Percentiles rank a stretch among this genome's conserved stretches.
These are phyloP conservation scores for Antheraea yamamai DNA, from an alignment of 2,888 invertebrate genomes.

Conservation along the genomic window DNA sequence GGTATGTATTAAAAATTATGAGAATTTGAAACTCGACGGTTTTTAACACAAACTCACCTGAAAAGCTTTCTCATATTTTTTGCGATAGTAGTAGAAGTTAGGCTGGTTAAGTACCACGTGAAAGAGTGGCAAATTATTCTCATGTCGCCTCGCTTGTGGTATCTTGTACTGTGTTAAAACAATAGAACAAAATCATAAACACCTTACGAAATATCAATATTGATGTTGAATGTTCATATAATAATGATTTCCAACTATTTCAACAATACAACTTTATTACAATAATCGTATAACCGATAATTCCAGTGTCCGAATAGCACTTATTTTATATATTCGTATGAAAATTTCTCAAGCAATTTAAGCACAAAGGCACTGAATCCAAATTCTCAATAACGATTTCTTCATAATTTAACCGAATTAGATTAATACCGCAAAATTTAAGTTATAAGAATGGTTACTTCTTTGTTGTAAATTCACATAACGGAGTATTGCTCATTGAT, in stretches of 20 bases:
- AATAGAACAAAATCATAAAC: slow-evolving; percentile 3
- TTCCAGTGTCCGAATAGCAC: not conserved
- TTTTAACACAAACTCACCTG: slow-evolving; percentile 47
- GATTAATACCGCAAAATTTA: not conserved
- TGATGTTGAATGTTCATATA: not conserved
- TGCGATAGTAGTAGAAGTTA: slow-evolving; percentile 67
- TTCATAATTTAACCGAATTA: not conserved
- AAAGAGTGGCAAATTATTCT: slow-evolving; percentile 50
- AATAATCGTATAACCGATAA: too few relatives aligned
- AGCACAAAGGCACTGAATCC: not conserved
- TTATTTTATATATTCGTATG: not conserved
- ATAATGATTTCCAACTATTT: not conserved
- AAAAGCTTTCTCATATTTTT: slow-evolving; percentile 47
- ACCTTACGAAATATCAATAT: not conserved
- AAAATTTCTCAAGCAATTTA: not conserved
- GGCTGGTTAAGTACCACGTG: slow-evolving; percentile 64
- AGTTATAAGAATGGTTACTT: not conserved
- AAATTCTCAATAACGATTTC: not conserved
- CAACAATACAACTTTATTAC: too few relatives aligned
- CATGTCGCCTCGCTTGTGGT: slow-evolving; percentile 26
- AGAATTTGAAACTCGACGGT: not conserved
- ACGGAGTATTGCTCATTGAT: not conserved
- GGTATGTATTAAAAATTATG: too few relatives aligned
- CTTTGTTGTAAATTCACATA: not conserved
- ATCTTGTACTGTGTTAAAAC: slow-evolving; percentile 25